Evolutionary conservation across 2,797 vertebrate species (phyloP).

Genomic region (Remorina albescens): DNA sequence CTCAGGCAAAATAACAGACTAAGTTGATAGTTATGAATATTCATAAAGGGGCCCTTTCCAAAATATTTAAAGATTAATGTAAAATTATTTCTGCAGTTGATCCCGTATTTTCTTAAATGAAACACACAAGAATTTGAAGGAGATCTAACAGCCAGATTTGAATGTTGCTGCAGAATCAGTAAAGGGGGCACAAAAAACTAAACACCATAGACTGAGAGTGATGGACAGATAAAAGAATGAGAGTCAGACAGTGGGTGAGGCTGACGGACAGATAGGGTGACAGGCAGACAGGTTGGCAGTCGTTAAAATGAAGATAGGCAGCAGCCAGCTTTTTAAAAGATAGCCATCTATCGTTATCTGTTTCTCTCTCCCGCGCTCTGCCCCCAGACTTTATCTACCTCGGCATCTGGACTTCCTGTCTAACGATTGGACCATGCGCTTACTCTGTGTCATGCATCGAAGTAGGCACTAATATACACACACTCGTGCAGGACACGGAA

Average conservation of each 20-base stretch:
- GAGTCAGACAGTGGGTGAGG: slow-evolving; percentile 12
- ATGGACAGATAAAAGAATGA: slow-evolving; percentile 26
- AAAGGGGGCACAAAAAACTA: slow-evolving; percentile 19
- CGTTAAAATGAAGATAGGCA: slow-evolving; percentile 48
- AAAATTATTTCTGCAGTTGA: slow-evolving; percentile 56
- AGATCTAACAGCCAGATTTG: slow-evolving; percentile 48
- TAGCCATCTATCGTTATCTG: slow-evolving; percentile 71
- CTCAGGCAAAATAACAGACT: slow-evolving; percentile 85
- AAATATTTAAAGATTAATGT: slow-evolving; percentile 61
- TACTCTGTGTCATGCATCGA: slow-evolving; percentile 25
- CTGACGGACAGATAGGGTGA: slow-evolving; percentile 30
- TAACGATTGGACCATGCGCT: slow-evolving; percentile 53
- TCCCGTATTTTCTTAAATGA: slow-evolving; percentile 64
- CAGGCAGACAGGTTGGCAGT: slow-evolving; percentile 50
- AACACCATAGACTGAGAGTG: slow-evolving; percentile 16
- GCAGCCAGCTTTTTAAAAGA: slow-evolving; percentile 72
- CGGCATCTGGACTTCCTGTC: slow-evolving; percentile 70
- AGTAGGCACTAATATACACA: slow-evolving; percentile 35
- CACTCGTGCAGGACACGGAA: slow-evolving; percentile 25
- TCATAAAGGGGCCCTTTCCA: slow-evolving; percentile 54
- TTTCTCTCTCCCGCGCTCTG: slow-evolving; percentile 48
- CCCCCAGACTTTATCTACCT: slow-evolving; percentile 64
- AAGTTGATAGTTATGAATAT: slow-evolving; percentile 66
- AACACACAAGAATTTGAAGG: slow-evolving; percentile 27
- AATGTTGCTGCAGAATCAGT: slow-evolving; percentile 50